Evolutionary conservation across 2,113 vertebrate genomes (phyloP).

Genomic region (Gobiocypris rarus): DNA sequence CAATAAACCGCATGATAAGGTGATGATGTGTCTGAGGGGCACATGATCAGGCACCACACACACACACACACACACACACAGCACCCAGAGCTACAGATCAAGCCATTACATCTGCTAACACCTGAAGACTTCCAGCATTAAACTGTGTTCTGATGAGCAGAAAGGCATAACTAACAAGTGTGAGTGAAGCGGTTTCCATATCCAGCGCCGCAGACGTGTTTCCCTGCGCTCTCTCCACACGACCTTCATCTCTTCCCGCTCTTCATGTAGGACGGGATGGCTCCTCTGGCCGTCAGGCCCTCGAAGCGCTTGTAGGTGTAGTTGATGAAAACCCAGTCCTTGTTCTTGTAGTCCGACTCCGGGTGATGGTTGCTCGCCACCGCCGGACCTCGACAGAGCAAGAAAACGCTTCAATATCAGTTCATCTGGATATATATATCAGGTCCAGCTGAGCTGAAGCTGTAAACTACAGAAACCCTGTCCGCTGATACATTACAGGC

Average conservation of each 20-base stretch:
- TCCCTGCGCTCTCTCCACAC: too few species aligned
- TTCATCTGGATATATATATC: too few species aligned
- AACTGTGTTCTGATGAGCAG: background rate
- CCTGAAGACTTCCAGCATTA: background rate
- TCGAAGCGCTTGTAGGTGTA: slow-evolving; percentile 92
- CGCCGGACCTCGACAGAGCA: background rate
- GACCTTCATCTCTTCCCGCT: slow-evolving; percentile 78
- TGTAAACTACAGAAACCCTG: too few species aligned
- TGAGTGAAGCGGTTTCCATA: too few species aligned
- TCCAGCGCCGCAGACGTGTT: background rate
- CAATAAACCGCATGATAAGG: background rate
- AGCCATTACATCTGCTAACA: background rate
- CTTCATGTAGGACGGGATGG: slow-evolving; percentile 89
- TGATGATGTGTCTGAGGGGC: too few species aligned
- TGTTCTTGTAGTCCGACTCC: slow-evolving; percentile 88
- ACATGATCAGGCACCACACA: too few species aligned
- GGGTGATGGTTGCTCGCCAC: slow-evolving; percentile 76
- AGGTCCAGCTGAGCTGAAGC: too few species aligned
- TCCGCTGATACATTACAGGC: too few species aligned
- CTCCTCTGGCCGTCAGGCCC: slow-evolving; percentile 86
- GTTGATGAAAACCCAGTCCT: slow-evolving; percentile 92
- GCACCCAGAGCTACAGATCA: background rate
- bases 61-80: too few species aligned
- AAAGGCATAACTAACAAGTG: background rate
- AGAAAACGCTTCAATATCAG: background rate